These are phyloP conservation scores for Tarsius wallacei DNA, from an alignment of 2,797 vertebrate species.

Conservation along the genomic window DNA sequence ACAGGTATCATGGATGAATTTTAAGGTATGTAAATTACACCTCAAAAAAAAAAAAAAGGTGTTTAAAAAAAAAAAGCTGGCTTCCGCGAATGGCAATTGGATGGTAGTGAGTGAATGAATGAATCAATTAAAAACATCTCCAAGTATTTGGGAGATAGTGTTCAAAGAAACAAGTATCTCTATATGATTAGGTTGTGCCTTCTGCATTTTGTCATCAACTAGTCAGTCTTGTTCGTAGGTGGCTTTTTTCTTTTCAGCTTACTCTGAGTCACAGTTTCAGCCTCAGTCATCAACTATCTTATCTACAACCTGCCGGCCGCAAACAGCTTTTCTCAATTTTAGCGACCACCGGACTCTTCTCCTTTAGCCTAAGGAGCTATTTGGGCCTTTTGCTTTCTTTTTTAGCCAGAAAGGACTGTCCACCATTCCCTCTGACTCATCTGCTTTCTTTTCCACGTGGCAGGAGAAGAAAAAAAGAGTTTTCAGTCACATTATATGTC, in stretches of 20 bases:
- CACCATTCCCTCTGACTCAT: constrained; percentile 74
- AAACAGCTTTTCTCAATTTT: not conserved
- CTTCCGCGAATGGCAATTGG: constrained; percentile 34
- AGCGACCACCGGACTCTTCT: not conserved
- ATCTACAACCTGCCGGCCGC: not conserved
- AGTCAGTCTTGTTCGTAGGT: not conserved
- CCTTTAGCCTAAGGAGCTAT: not conserved
- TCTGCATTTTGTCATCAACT: not conserved
- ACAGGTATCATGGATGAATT: not conserved
- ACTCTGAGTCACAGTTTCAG: not conserved
- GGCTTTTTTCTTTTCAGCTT: not conserved
- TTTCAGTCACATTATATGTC: constrained; percentile 76
- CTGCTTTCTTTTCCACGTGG: constrained; percentile 79
- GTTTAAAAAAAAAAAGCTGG: not conserved
- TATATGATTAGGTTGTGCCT: not conserved
- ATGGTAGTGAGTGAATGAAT: not conserved
- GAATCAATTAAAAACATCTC: not conserved
- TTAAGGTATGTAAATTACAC: constrained; percentile 2
- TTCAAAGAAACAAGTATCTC: not conserved
- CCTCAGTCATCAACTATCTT: not conserved
- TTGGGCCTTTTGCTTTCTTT: constrained; percentile 26
- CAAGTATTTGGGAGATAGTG: not conserved
- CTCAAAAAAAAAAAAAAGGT: not conserved
- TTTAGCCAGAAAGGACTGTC: constrained; percentile 25
- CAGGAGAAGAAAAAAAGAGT: constrained; percentile 81